Evolutionary conservation across 2,888 invertebrate genomes (phyloP), one percentile per base, ranked within the genome.

Genomic region (Dendrolimus pini): DNA sequence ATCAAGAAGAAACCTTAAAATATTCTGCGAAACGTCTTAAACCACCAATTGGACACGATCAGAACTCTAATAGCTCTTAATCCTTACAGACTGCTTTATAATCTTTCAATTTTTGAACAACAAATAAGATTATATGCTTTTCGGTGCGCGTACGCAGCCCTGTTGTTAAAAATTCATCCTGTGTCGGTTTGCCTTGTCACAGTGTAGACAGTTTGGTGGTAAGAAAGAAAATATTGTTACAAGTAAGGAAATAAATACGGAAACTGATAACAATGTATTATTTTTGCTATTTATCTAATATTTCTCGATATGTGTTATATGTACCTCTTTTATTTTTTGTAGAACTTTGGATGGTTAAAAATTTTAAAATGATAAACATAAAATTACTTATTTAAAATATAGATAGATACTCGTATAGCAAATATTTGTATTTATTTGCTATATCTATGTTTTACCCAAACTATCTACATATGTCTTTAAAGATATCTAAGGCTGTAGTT

Each of bases 31-130:
- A 73, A 60, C 30, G 58, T 55, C 52, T 59, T 56, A 62, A 66
- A 64, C 60, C 67, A 55, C 63, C 58, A 67, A 69, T 63, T 60
- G 55, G n/a, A 52, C 56, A 59, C 57, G 56, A 55, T 58, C 55
- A 65, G 63, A 58, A 41, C n/a, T 55, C 62, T 75, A 75, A 75
- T 72, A 72, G 66, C 67, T 71, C 64, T 65, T 74, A 78, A 82
- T 78, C 69, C 73, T 61, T 68, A 75, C 72, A 66, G 59, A 58
- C 63, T 58, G 70, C 70, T 74, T 78, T 77, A 66, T 80, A 83
- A 84, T 82, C 77, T 78, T 81, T 80, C 77, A 82, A 80, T 83
- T 83, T 79, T 59, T 75, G 69, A 76, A 71, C 75, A 82, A 80
- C 75, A 82, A 80, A 80, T 75, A 76, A 83, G 75, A 82, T 80